Conservation (phyloP, 2,113 vertebrate species). For the Lepus americanus region DNA sequence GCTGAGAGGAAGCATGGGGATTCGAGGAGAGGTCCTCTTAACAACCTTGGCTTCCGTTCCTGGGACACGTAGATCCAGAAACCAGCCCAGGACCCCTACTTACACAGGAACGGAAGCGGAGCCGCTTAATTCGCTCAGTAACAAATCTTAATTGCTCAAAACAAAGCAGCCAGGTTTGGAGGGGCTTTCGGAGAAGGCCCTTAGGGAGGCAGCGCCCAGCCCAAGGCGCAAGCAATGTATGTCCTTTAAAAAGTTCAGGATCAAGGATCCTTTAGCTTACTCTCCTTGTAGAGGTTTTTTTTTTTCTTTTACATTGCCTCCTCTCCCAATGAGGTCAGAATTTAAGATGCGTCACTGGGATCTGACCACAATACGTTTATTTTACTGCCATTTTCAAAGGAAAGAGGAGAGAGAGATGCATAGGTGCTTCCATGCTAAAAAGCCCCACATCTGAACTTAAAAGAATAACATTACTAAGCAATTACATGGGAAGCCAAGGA, state of each 20-base stretch:
- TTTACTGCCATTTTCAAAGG: slow-evolving; percentile 77
- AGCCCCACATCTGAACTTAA: slow-evolving; percentile 77
- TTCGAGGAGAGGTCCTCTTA: background rate
- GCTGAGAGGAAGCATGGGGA: background rate
- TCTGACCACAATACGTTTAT: slow-evolving; percentile 57
- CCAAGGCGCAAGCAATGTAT: slow-evolving; percentile 1
- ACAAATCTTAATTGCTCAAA: slow-evolving; percentile 72
- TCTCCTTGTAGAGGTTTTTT: slow-evolving; percentile 16
- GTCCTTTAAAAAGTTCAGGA: background rate
- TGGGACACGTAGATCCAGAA: background rate
- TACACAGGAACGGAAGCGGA: slow-evolving; percentile 29
- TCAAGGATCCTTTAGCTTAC: slow-evolving; percentile 32
- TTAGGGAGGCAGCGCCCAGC: background rate
- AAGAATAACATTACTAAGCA: slow-evolving; percentile 85
- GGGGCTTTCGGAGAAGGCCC: background rate
- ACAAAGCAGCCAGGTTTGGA: slow-evolving; percentile 67
- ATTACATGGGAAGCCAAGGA: slow-evolving; percentile 76
- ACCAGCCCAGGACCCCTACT: background rate
- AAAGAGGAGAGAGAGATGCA: slow-evolving; percentile 73
- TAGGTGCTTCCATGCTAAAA: slow-evolving; percentile 67
- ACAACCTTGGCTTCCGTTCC: background rate
- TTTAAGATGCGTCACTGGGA: slow-evolving; percentile 40
- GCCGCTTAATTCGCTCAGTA: slow-evolving; percentile 55
- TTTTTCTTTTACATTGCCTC: background rate
- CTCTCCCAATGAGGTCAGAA: background rate